These are phyloP conservation scores for Sorex maritimensis DNA, from an alignment of 2,797 vertebrate genomes.

Conservation along the genomic window DNA sequence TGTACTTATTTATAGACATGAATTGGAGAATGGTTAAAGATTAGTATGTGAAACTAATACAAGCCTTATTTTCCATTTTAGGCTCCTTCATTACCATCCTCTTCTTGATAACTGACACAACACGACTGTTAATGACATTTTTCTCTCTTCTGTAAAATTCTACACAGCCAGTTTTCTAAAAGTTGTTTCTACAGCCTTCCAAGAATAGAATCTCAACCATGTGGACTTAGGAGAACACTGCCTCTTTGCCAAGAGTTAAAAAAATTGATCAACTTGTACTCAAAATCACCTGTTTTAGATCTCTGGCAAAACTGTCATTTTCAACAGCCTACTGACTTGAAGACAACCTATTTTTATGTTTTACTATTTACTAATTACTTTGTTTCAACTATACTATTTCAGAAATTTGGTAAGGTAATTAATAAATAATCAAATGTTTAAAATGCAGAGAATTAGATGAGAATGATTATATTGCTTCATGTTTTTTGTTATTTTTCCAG, in stretches of 20 bases:
- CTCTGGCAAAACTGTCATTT: constrained; percentile 94
- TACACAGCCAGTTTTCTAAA: constrained; percentile 96
- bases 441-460: no score
- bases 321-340: constrained; percentile 97
- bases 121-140: constrained; percentile 92
- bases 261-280: constrained; percentile 94
- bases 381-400: constrained; percentile 89
- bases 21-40: no score
- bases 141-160: constrained; percentile 98
- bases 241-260: constrained; percentile 92
- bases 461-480: constrained; percentile 91
- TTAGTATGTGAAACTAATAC: background rate
- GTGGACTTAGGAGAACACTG: constrained; percentile 93
- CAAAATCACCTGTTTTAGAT: constrained; percentile 93
- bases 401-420: constrained; percentile 46
- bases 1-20: no score
- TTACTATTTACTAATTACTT: constrained; percentile 92
- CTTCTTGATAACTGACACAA: constrained; percentile 96
- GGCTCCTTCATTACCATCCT: constrained; percentile 96
- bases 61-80: constrained; percentile 85
- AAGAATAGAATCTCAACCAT: constrained; percentile 92
- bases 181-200: constrained; percentile 98
- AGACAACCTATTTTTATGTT: constrained; percentile 92
- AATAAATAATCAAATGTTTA: no score
- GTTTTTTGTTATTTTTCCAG: constrained; percentile 91